Conservation (phyloP, 1,140 invertebrate species). For the Samia ricini region DNA sequence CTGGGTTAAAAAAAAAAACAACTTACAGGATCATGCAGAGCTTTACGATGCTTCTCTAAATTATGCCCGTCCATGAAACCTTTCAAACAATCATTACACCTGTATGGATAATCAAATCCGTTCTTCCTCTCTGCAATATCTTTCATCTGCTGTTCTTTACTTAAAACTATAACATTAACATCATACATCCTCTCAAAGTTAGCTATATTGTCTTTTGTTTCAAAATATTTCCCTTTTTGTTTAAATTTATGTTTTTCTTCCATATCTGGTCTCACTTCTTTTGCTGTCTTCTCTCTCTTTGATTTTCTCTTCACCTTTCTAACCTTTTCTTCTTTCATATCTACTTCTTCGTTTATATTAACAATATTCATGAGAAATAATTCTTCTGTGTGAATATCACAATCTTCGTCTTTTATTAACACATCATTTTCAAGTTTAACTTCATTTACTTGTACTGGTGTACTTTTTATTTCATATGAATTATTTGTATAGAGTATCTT, state of each 20-base stretch:
- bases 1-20: not conserved
- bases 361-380: not conserved
- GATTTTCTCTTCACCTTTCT: not conserved
- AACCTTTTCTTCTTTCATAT: not conserved
- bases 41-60: conserved; percentile 4
- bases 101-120: conserved; percentile 11
- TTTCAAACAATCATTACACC: conserved; percentile 11
- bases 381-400: not conserved
- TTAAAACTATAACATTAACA: conserved; percentile 9
- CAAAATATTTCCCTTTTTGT: conserved; percentile 14
- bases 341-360: not conserved
- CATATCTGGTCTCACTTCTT: not conserved
- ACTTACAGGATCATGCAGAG: conserved; percentile 15
- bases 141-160: conserved; percentile 4
- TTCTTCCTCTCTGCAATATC: conserved; percentile 8
- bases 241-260: conserved; percentile 4
- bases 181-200: conserved; percentile 9
- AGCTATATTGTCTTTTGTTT: conserved; percentile 12
- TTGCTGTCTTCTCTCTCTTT: not conserved
- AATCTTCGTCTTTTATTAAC: not conserved
- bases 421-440: not conserved
- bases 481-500: not conserved
- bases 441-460: not conserved
- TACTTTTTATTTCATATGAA: not conserved
- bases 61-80: conserved; percentile 9